Conservation (phyloP, 2,888 invertebrate species). For the Quadriops clusia region DNA sequence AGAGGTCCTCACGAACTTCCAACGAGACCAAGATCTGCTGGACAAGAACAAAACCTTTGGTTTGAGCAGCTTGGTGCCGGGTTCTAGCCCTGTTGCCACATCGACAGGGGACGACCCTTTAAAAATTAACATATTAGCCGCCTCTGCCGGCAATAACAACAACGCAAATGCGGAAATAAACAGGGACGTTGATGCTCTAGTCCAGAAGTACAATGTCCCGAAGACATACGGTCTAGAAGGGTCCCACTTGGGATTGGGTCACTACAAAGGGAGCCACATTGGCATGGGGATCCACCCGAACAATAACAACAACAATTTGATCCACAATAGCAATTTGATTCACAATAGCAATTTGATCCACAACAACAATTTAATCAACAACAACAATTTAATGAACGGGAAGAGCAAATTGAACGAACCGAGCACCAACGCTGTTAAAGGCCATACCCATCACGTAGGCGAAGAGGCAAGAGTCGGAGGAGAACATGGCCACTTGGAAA, state of each 20-base stretch:
- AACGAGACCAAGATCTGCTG: conserved; percentile 22
- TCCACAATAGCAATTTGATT: conserved; percentile 22
- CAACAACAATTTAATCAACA: conserved; percentile 21
- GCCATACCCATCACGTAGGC: conserved; percentile 31
- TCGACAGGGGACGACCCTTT: no score
- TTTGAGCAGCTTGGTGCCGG: conserved; percentile 15
- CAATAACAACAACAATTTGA: conserved; percentile 21
- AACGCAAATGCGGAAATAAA: conserved; percentile 15
- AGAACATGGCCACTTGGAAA: conserved; percentile 35
- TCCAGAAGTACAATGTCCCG: conserved; percentile 15
- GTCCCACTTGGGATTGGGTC: conserved; percentile 19
- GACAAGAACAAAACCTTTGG: conserved; percentile 24
- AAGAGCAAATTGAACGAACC: conserved; percentile 1
- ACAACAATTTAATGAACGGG: conserved; percentile 13
- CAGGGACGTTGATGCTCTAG: conserved; percentile 16
- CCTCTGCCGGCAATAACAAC: conserved; percentile 13
- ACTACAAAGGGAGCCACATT: conserved; percentile 25
- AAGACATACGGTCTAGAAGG: conserved; percentile 29
- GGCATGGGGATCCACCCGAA: conserved; percentile 24
- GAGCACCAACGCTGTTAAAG: conserved; percentile 20
- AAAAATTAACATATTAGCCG: no score
- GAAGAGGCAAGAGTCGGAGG: conserved; percentile 31
- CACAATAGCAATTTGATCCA: conserved; percentile 21
- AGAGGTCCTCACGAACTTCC: conserved; percentile 27
- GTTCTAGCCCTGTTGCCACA: no score